Evolutionary conservation across 2,888 invertebrate species (phyloP), one percentile per base, ranked within the genome.

Genomic region (Steinernema carpocapsae): DNA sequence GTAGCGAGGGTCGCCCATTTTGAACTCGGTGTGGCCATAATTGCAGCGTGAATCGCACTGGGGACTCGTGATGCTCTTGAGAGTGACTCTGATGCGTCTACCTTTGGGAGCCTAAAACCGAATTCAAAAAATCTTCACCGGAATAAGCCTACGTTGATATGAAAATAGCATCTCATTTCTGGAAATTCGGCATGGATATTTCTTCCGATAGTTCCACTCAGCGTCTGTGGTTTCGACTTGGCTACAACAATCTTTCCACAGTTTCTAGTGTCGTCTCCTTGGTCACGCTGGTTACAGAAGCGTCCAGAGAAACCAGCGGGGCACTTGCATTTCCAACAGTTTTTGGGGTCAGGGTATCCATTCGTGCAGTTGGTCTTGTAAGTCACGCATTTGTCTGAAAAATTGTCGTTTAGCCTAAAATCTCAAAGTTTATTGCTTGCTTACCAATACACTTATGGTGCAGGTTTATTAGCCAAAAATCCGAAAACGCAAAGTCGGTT

Each of bases 401-500:
- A 32, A 43, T 37, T 56, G 24, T 37, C 6, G n/a, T 71, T 72
- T 19, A 56, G 32, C 29, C 56, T 72, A 32, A 72, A 56, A 29
- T 32, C 56, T 64, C 3, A 37, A 37, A 37, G 4, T 37, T 37
- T 7, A 14, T 7, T 48, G 6, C 29, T 37, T 29, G 43, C 42
- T 43, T 52, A 80, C 82, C 78, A 75, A 82, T 81, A 78, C 84
- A 84, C 29, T 79, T 80, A 74, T 85, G 85, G 70, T 84, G 83
- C 48, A 83, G 78, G 74, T 85, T 85, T 83, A 85, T 85, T 79
- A 82, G 82, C 7, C 82, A 82, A 22, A 85, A 78, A 74, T 85
- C 85, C 10, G 70, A 32, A 72, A 78, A 78, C 6, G 76, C 74
- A 2, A 78, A 79, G 10, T 43, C 74, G 45, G 74, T 77, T 22